Conservation (phyloP, 1,140 invertebrate species). For the Linepithema humile region DNA sequence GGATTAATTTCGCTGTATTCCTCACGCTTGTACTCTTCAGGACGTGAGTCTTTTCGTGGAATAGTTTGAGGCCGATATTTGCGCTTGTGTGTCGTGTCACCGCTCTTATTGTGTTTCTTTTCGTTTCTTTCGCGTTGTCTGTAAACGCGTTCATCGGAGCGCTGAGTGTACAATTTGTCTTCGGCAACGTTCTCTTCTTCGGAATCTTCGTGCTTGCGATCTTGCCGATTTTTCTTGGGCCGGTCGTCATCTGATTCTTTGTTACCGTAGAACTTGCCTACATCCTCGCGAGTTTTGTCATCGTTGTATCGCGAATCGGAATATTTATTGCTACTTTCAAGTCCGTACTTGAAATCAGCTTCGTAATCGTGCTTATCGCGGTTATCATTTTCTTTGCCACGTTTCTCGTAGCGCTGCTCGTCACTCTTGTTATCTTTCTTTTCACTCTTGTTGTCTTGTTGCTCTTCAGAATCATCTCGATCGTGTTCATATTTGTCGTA, state of each 20-base stretch:
- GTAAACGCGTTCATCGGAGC: neutral
- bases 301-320: neutral
- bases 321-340: neutral
- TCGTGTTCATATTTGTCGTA: conserved; percentile 2
- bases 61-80: neutral
- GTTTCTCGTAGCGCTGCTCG: neutral
- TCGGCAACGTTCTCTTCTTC: neutral
- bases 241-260: neutral
- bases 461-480: neutral
- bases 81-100: neutral
- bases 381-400: neutral
- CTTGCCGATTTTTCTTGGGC: neutral
- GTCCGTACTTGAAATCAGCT: neutral
- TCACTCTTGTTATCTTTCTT: no score
- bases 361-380: neutral
- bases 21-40: neutral
- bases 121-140: neutral
- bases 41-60: neutral
- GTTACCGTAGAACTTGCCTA: neutral
- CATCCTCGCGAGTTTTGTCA: neutral
- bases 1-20: conserved; percentile 24
- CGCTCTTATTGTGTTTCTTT: neutral
- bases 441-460: no score
- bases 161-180: neutral
- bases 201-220: neutral